Conservation (phyloP, 2,888 invertebrate genomes). For the Perizoma flavofasciatum region DNA sequence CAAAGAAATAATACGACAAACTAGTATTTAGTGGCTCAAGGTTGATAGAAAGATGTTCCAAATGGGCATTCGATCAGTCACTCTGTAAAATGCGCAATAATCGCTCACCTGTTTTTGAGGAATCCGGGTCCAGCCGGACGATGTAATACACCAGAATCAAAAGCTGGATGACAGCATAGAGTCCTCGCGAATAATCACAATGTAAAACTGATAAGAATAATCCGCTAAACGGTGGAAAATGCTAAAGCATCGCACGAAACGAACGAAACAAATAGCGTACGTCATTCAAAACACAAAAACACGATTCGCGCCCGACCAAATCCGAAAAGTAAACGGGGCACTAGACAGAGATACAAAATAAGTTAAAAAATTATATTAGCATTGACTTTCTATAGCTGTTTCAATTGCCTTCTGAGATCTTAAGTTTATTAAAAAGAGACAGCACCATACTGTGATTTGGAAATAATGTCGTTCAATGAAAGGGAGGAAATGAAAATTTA, state of each 20-base stretch:
- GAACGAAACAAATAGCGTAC: conserved; percentile 68
- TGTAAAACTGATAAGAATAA: conserved; percentile 55
- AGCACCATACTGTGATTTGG: conserved; percentile 5
- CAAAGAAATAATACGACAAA: conserved; percentile 61
- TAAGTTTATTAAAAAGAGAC: conserved; percentile 19
- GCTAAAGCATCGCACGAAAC: conserved; percentile 55
- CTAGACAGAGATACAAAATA: conserved; percentile 15
- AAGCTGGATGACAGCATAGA: conserved; percentile 43
- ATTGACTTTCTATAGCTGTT: conserved; percentile 6
- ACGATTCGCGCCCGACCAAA: conserved; percentile 21
- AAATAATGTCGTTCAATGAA: conserved; percentile 19
- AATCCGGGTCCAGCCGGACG: conserved; percentile 38
- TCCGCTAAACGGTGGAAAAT: conserved; percentile 65
- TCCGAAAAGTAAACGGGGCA: conserved; percentile 5
- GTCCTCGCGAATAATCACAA: conserved; percentile 57
- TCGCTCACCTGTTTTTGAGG: conserved; percentile 59
- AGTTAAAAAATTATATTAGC: conserved; percentile 1
- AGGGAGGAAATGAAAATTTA: conserved; percentile 45
- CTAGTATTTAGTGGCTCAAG: conserved; percentile 67
- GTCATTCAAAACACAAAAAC: conserved; percentile 43
- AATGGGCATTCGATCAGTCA: conserved; percentile 48
- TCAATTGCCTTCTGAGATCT: conserved; percentile 15
- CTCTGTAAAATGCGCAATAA: conserved; percentile 66
- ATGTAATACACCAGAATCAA: conserved; percentile 56
- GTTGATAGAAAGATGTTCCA: conserved; percentile 70